Evolutionary conservation across 1,140 invertebrate species (phyloP), one percentile per base, ranked within the genome.

Genomic region (Spodoptera frugiperda): DNA sequence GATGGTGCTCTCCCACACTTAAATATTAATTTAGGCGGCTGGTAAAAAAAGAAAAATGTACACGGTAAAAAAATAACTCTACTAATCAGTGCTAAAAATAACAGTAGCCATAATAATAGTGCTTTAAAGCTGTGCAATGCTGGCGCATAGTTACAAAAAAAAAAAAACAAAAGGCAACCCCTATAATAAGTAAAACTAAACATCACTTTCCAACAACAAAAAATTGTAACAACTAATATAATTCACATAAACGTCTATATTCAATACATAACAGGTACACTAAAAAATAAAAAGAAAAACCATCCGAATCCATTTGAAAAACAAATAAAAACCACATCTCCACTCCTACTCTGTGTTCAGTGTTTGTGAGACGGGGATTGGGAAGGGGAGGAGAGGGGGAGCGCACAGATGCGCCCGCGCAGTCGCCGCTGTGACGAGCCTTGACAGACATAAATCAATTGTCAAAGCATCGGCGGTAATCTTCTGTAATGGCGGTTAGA

Each of bases 371-470:
- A 59, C 63, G 68, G 71, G 82, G 68, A 61, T 21, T 19, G 9
- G 78, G 46, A 15, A 70, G 25, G 59, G 61, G 70, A 72, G 65
- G 71, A 25, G 77, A 11, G 80, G 46, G 55, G 68, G 80, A 55
- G 57, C 80, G 55, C 79, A 78, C 84, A 87, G 78, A 84, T 90
- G 89, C 89, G 89, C 89, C 67, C 82, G 87, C 86, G 88, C 87
- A 82, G 86, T 75, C 85, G 87, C 82, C 87, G 83, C 83, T 77
- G 83, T 92, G 90, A 92, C 89, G 89, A 91, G 88, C 78, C 90
- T 78, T 93, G 91, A 93, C 90, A 85, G 90, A 87, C 90, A 92
- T 93, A 92, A 92, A 93, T 93, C 91, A 92, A 92, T 92, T 92
- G 91, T 93, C 89, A 93, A 88, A 86, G 82, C 84, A 86, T 84